Evolutionary conservation across 2,888 invertebrate species (phyloP), one percentile per base, ranked within the genome.

Genomic region (Ptilodon capucinus): DNA sequence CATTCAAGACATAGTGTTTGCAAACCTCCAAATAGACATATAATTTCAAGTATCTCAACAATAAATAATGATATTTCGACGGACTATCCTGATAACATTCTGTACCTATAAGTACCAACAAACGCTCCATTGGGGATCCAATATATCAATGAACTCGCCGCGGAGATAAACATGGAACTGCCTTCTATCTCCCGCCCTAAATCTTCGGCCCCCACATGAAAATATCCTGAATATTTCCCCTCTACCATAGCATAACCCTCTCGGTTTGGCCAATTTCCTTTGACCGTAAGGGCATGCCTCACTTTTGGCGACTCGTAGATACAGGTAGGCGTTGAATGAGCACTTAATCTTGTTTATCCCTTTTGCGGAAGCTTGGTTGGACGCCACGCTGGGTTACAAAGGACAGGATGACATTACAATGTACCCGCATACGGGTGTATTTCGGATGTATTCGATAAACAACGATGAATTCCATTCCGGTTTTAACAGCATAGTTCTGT

Each of bases 291-390:
- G 50, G 71, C 60, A 60, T 56, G 46, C 53, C 42, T 50, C 45
- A 52, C 51, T 60, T 56, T 54, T 51, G 51, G 60, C 57, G 53
- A 61, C 59, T 68, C n/a, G 60, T 53, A 68, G 63, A 64, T 69
- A 71, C 62, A 71, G 60, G 64, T 68, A 67, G 60, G 64, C 60
- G 66, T 63, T 69, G 69, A 73, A 70, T 63, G 65, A 67, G 70
- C 68, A 67, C 61, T 80, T 75, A 74, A 80, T 82, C 78, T 77
- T 76, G 69, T 81, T 79, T 84, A 81, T 79, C 73, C 75, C 60
- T 69, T 69, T 67, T 59, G 60, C 61, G 64, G 55, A 57, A 64
- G 67, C 60, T 61, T 57, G 55, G 59, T 62, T 53, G 59, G 60
- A 54, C 60, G 60, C 54, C 63, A 65, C 62, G 64, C 54, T 62